Base-by-base conservation (phyloP, 2,113 vertebrate genomes). In the Rana temporaria region DNA sequence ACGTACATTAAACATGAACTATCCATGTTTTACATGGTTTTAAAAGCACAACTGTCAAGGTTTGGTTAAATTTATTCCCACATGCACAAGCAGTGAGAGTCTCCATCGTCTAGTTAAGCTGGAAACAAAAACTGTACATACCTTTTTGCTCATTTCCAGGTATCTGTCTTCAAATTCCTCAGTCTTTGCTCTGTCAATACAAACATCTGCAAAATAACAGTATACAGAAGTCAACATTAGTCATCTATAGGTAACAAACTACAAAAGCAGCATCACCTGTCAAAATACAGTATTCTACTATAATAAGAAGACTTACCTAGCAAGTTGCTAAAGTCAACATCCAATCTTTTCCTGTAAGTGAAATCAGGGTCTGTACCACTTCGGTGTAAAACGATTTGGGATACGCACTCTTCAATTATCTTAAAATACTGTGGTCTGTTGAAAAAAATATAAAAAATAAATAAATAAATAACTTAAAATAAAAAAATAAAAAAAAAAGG, bases 381-480 rank as follows among this genome's bases (percentile, higher is more conserved):
- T 87, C 95, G 96, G 87, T 99, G 98, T 62, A 99, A 90, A 48
- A 99, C 96, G 85, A 99, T 97, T 89, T 99, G 98, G 83, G 98
- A 98, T 24, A 99, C 90, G 78, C 97, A 99, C 67, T 99, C 98
- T 64, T 99, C 97, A 85, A 99, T 97, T 91, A 99, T 92, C 90
- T 96, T 99, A 91, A 99, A 99, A 90, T 99, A 99, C 79, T 98
- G 96, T 34, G 96, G 94, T 88, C 98, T 99, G 16, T 4, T 11
- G 19, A 57, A 16, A 88, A 85, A 87, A 66, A 66, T 9, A 72
- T 38, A 38, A 38, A 38, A 38, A 4, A 81, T 82, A 48, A n/a
- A 2, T 30, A 2, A 87, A 30, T 5, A 88, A 5, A 53, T 18
- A 3, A 6, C 42, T 8, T 11, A 85, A 87, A 66, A 66, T 9